Evolutionary conservation across 2,888 invertebrate species (phyloP), one percentile per base, ranked within the genome.

Genomic region (Gastracanthus pulcherrimus): DNA sequence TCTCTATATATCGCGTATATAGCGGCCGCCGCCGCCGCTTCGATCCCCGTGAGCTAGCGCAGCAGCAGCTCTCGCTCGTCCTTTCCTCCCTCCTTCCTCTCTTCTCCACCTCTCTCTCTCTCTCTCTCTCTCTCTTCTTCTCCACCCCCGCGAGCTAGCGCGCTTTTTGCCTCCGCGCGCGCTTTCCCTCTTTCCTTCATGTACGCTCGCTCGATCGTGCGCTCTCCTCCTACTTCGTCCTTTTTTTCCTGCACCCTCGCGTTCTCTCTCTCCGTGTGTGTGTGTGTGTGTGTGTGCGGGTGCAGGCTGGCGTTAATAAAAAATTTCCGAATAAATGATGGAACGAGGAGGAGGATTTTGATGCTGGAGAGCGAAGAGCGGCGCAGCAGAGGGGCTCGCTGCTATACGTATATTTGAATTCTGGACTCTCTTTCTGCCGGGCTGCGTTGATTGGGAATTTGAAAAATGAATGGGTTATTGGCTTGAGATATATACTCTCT

Each of bases 321-420:
- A 83, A 83, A 83, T 81, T 81, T 81, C 76, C 81, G 81, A 83
- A 83, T 83, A 81, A 81, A 83, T 81, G 83, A 83, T 83, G 76
- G 78, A 79, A 79, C 67, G 66, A 19, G 60, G 23, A 34, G 36
- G 34, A 72, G 66, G 48, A 79, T 64, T 29, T 69, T 66, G 38
- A 55, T 31, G 23, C 3, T 2, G 6, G 26, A 26, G 19, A 5
- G 6, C 6, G 34, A 23, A 5, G 36, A 13, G 36, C 26, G 11
- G 38, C 67, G 26, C 38, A 34, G 67, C 26, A 38, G 34, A 31
- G n/a, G 58, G 34, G 4, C 29, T 11, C 23, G 26, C n/a, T 34
- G 58, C 48, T 58, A 51, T 41, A 16, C 55, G 41, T 78, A 67
- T 78, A 74, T 78, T 82, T 79, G 79, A 76, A 80, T 69, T 80